Evolutionary conservation across 2,888 invertebrate genomes (phyloP).

Genomic region (Xestia xanthographa): DNA sequence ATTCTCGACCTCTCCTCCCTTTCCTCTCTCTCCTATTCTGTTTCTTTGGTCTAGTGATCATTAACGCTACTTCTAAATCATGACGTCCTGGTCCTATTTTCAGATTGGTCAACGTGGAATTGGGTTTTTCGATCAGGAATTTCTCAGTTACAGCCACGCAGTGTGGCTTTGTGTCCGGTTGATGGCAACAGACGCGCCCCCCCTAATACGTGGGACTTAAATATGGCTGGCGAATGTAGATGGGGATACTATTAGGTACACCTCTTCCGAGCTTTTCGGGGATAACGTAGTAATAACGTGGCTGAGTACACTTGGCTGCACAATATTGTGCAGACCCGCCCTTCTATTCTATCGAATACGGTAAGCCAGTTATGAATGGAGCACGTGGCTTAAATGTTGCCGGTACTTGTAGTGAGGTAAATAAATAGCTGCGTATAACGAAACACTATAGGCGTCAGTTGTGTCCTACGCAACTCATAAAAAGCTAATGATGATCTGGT

Average conservation of each 20-base stretch:
- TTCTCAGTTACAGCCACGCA: no score
- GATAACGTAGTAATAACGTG: conserved; percentile 47
- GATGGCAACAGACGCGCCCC: background rate
- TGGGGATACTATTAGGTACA: background rate
- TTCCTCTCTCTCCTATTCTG: no score
- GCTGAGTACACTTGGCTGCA: conserved; percentile 70
- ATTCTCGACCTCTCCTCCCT: no score
- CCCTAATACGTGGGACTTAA: background rate
- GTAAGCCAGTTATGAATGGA: conserved; percentile 39
- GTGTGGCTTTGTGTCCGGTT: background rate
- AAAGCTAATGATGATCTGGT: background rate
- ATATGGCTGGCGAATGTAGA: background rate
- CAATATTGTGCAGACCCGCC: conserved; percentile 36
- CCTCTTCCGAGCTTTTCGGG: background rate
- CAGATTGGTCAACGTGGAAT: background rate
- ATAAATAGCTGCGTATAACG: background rate
- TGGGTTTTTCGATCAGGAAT: no score
- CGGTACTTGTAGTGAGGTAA: conserved; percentile 2
- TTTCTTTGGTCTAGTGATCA: background rate
- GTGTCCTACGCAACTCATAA: conserved; percentile 24
- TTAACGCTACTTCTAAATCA: background rate
- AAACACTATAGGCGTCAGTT: background rate
- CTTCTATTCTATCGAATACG: conserved; percentile 34
- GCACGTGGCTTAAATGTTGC: conserved; percentile 10
- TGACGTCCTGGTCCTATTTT: no score